Base-by-base conservation (phyloP, 2,888 invertebrate genomes). In the Schizaphis graminum region DNA sequence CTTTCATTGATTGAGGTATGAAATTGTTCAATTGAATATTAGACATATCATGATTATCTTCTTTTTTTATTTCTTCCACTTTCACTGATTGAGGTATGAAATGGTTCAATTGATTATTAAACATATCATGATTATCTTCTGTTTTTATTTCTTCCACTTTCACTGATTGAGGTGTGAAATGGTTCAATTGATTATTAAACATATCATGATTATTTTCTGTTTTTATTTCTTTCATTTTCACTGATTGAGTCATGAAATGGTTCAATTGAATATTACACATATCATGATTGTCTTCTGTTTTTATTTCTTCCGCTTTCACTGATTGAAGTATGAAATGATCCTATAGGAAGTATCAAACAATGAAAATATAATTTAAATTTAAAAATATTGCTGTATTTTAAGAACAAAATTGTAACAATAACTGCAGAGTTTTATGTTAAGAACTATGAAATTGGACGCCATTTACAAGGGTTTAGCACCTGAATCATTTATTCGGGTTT, bases 241-340 rank as follows among this genome's bases (percentile, higher is more conserved):
- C 7, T 47, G 44, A 47, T 47, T 47, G 44, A 47, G 44, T 1
- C 0, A 47, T 47, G 44, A 47, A 47, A 47, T 47, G 7, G 28
- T 95, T 95, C 28, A 95, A 95, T 95, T 96, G 95, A 95, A 96
- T 95, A 28, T 95, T 95, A 95, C 95, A 96, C 94, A 95, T 47
- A 47, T 47, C 94, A 88, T 94, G 95, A 77, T 77, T 77, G 35
- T 16, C 21, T 7, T 35, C 7, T 77, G 21, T 21, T 35, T 77
- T 3, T 7, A 35, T 35, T 77, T 1, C 3, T 77, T 35, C 77
- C 21, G 3, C 1, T 77, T 77, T 47, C 44, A 47, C 7, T 8
- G 44, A 47, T 47, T 47, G 44, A 47, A 7, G 5, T 7, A 47
- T 47, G 7, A 47, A 7, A 47, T 47, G 44, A 28, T 77, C 8